A percentile compares a stretch with the other conserved stretches of the same genome.
These are phyloP conservation scores for Cromileptes altivelis DNA, from an alignment of 2,113 vertebrate genomes.

Conservation along the genomic window DNA sequence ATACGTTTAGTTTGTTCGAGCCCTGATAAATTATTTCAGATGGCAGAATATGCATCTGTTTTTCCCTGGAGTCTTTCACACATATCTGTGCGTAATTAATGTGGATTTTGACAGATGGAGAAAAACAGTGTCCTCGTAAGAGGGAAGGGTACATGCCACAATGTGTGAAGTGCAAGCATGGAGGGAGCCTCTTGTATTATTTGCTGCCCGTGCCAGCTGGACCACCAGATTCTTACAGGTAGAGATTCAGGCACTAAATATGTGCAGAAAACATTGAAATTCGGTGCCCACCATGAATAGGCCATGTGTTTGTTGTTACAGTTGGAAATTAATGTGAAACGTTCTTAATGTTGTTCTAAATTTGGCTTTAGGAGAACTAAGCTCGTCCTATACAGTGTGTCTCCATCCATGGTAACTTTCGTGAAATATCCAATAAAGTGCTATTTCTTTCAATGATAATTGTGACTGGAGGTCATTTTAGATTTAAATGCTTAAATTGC, in stretches of 20 bases:
- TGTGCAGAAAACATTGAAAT: slow-evolving; percentile 66
- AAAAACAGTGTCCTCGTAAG: slow-evolving; percentile 81
- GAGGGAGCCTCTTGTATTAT: slow-evolving; percentile 81
- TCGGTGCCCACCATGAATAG: slow-evolving; percentile 59
- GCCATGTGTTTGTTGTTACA: slow-evolving; percentile 45
- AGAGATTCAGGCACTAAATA: slow-evolving; percentile 67
- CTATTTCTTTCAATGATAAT: slow-evolving; percentile 73
- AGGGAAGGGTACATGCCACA: slow-evolving; percentile 84
- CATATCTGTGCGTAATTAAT: slow-evolving; percentile 86
- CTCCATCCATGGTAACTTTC: slow-evolving; percentile 68
- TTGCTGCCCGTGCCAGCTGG: slow-evolving; percentile 81
- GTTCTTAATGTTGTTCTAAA: slow-evolving; percentile 63
- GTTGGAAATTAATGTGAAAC: slow-evolving; percentile 64
- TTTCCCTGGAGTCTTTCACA: slow-evolving; percentile 82
- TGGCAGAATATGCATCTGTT: slow-evolving; percentile 84
- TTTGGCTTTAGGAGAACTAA: slow-evolving; percentile 54
- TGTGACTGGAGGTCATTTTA: slow-evolving; percentile 78
- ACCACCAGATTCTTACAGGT: slow-evolving; percentile 83
- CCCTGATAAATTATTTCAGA: slow-evolving; percentile 79
- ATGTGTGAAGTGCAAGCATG: slow-evolving; percentile 85
- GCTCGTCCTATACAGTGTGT: slow-evolving; percentile 46
- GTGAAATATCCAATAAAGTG: slow-evolving; percentile 74
- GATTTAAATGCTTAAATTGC: slow-evolving; percentile 69
- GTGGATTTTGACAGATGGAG: slow-evolving; percentile 86
- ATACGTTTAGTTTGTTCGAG: slow-evolving; percentile 76